phyloP scores from a whole-genome alignment of 2,888 invertebrate genomes.

The Cephus runcator region DNA sequence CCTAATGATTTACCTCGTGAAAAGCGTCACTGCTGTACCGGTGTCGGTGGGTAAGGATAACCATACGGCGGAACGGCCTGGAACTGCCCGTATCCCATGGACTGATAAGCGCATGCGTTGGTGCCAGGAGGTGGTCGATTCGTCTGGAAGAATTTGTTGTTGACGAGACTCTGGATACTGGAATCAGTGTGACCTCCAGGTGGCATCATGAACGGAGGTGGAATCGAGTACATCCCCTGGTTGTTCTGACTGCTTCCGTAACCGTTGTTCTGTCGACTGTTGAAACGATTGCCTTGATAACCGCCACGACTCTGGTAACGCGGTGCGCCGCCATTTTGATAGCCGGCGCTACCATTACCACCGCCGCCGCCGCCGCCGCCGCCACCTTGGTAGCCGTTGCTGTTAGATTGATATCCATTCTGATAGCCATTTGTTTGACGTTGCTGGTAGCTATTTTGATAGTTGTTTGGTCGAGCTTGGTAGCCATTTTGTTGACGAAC shows the following conservation, averaged over 20 bases:
- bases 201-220: conserved; percentile 68
- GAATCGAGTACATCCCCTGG: conserved; percentile 63
- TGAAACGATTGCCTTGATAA: conserved; percentile 55
- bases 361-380: conserved; percentile 23
- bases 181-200: conserved; percentile 62
- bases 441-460: conserved; percentile 67
- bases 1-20: conserved; percentile 30
- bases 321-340: conserved; percentile 31
- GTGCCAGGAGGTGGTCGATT: conserved; percentile 69
- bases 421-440: conserved; percentile 62
- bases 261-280: conserved; percentile 38
- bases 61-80: conserved; percentile 75
- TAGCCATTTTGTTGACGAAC: conserved; percentile 72
- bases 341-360: conserved; percentile 2
- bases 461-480: conserved; percentile 70
- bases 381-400: conserved; percentile 43
- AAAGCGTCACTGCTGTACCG: conserved; percentile 78
- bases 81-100: conserved; percentile 76
- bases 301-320: conserved; percentile 49
- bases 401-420: conserved; percentile 63
- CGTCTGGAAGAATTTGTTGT: conserved; percentile 81
- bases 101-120: conserved; percentile 72
- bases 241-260: conserved; percentile 43
- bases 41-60: conserved; percentile 73
- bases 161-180: conserved; percentile 68